Base-by-base conservation (phyloP, 2,888 invertebrate genomes). In the Meliscaeva auricollis region DNA sequence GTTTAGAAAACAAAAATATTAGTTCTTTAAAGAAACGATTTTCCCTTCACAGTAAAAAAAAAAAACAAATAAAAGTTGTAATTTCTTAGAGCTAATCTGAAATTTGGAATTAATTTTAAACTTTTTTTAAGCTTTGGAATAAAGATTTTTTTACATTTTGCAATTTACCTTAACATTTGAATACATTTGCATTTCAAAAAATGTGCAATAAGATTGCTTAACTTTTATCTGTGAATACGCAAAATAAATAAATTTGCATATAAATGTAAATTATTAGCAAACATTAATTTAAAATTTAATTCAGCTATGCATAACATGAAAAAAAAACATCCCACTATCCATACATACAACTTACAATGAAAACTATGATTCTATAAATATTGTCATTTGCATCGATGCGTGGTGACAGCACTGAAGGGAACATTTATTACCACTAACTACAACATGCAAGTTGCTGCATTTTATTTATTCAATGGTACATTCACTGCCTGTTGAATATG, bases 241-340 rank as follows among this genome's bases (percentile, higher is more conserved):
- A 68, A 77, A 82, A 73, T 32, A 17, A 30, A 30, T 48, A 46
- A 38, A 77, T 83, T 77, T 78, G 54, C 77, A 83, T 83, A 83
- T 32, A n/a, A n/a, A 41, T 15, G 15, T 26, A 3, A 11, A 13
- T 22, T 22, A 13, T 22, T 22, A 22, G 22, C 56, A 26, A 56
- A 35, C 11, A 56, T 56, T 56, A 56, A 56, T 56, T 35, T 17
- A 17, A 56, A 73, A 77, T 73, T 48, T n/a, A 64, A 74, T 68
- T 77, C 73, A 38, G 30, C 30, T 62, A 54, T 60, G 66, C 72
- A 82, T 77, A 76, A 77, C 62, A 32, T 44, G 41, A 41, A 3
- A 3, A n/a, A 44, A 15, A 48, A 35, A 66, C 68, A n/a, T 38
- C 60, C 60, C 54, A 74, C 77, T 77, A 22, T 26, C 2, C 17